phyloP scores from a whole-genome alignment of 2,113 vertebrate genomes.

The Oreotrochilus melanogaster region DNA sequence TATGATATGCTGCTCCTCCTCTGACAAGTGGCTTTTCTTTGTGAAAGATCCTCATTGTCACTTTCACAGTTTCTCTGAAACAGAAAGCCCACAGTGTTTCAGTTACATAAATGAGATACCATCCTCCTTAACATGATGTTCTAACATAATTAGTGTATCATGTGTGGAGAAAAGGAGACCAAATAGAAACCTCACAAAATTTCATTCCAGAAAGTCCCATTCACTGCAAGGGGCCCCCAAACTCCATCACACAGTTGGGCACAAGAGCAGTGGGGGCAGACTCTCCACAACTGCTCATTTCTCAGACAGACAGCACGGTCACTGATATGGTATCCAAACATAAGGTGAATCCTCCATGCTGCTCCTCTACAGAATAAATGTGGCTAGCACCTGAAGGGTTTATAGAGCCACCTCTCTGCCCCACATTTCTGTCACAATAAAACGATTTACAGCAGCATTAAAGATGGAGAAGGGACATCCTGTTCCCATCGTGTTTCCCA shows the following conservation, averaged over 20 bases:
- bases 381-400: not conserved
- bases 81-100: not conserved
- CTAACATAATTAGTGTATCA: not conserved
- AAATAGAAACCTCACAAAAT: not conserved
- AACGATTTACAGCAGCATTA: not conserved
- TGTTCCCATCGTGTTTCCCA: fast-evolving
- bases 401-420: not conserved
- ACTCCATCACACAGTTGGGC: not conserved
- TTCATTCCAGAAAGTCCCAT: not conserved
- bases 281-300: fast-evolving
- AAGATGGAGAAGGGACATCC: not conserved
- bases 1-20: slow-evolving; percentile 90
- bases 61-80: slow-evolving; percentile 91
- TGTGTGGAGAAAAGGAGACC: not conserved
- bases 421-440: not conserved
- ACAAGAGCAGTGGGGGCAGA: not conserved
- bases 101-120: not conserved
- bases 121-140: not conserved
- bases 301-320: not conserved
- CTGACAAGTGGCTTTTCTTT: slow-evolving; percentile 72
- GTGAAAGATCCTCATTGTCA: slow-evolving; percentile 85
- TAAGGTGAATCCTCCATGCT: not conserved
- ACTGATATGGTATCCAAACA: not conserved
- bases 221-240: not conserved
- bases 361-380: not conserved